These are phyloP conservation scores for Numenius arquata DNA, from an alignment of 2,113 vertebrate genomes.

Conservation along the genomic window DNA sequence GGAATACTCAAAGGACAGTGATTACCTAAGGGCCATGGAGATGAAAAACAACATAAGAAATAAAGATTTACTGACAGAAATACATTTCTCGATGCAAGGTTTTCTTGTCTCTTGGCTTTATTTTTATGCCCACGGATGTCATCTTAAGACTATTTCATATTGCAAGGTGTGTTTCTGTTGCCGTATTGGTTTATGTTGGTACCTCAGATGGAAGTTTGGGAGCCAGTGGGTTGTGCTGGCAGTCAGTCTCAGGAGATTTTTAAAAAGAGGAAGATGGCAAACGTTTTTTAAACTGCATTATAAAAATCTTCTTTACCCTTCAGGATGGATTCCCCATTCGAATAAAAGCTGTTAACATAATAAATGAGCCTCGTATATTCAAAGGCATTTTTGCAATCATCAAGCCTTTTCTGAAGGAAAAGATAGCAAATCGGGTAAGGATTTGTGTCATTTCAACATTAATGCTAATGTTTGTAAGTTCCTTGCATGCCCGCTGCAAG, in stretches of 20 bases:
- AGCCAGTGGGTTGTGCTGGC: neutral
- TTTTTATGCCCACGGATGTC: neutral
- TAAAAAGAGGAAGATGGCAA: neutral
- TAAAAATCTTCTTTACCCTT: conserved; percentile 13
- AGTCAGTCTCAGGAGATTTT: neutral
- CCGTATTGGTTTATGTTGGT: neutral
- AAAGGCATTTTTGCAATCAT: conserved; percentile 99
- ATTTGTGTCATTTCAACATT: neutral
- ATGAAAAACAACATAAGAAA: neutral
- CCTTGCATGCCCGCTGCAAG: neutral
- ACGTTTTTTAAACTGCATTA: neutral
- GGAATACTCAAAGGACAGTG: neutral
- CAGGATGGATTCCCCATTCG: conserved; percentile 98
- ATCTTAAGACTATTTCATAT: neutral
- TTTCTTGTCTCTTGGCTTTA: neutral
- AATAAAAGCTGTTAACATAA: conserved; percentile 97
- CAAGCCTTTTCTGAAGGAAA: conserved; percentile 98
- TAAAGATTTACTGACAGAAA: neutral
- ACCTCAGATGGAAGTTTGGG: neutral
- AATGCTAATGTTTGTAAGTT: neutral
- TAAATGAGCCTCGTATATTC: conserved; percentile 97
- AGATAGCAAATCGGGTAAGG: conserved; percentile 96
- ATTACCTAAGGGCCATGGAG: neutral
- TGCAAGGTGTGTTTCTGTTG: neutral
- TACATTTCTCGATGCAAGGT: neutral